Conservation (phyloP, 2,888 invertebrate species). For the Neoaliturus tenellus region DNA sequence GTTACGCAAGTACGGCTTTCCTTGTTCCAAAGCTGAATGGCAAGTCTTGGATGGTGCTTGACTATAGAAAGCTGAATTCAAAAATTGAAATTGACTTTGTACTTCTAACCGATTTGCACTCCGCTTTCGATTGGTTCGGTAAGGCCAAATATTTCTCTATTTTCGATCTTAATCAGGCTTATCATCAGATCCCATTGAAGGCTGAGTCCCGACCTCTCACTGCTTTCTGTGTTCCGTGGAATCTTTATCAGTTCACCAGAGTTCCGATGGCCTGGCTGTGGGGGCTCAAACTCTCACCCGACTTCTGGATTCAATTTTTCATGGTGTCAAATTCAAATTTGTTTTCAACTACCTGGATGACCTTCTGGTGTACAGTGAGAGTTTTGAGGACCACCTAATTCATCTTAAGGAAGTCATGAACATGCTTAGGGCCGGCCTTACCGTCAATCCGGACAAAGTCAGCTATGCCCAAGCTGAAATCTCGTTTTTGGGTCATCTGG, state of each 20-base stretch:
- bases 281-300: conserved; percentile 59
- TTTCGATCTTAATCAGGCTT: conserved; percentile 59
- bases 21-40: conserved; percentile 62
- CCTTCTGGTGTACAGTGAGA: conserved; percentile 54
- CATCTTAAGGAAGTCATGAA: conserved; percentile 54
- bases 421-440: conserved; percentile 60
- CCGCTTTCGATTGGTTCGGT: conserved; percentile 46
- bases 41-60: conserved; percentile 62
- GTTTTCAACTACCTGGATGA: conserved; percentile 62
- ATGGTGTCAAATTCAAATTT: conserved; percentile 59
- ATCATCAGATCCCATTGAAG: conserved; percentile 57
- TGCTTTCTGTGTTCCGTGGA: conserved; percentile 54
- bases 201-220: conserved; percentile 36
- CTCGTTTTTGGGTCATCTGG: conserved; percentile 47
- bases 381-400: conserved; percentile 53
- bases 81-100: conserved; percentile 7
- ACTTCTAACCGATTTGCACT: conserved; percentile 49
- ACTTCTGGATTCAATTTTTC: conserved; percentile 58
- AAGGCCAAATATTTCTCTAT: conserved; percentile 53
- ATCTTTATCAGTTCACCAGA: conserved; percentile 52
- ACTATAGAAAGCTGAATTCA: conserved; percentile 59
- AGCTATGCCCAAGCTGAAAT: conserved; percentile 49
- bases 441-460: conserved; percentile 64
- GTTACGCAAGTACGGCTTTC: conserved; percentile 62
- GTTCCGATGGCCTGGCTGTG: conserved; percentile 59